A percentile compares a stretch with the other conserved stretches of the same genome.
phyloP scores from a whole-genome alignment of 2,888 invertebrate species.

The Drosophila macrospina region DNA sequence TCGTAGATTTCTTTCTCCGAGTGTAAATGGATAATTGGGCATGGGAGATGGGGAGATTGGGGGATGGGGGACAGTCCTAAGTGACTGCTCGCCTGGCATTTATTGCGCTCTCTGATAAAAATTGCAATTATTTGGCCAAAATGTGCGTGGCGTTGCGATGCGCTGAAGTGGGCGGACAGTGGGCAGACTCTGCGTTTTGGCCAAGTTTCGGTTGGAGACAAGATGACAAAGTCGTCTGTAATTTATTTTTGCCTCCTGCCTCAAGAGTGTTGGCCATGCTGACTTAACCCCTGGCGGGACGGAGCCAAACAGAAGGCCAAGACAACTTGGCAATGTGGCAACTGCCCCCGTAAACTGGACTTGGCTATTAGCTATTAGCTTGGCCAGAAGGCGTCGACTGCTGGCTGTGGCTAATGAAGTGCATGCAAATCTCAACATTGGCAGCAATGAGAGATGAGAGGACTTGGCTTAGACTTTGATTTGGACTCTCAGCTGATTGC shows the following conservation, averaged over 20 bases:
- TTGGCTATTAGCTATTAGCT: slow-evolving; percentile 7
- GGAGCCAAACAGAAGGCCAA: slow-evolving; percentile 56
- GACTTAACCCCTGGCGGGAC: slow-evolving; percentile 55
- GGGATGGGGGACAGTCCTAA: slow-evolving; percentile 35
- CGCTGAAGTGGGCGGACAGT: slow-evolving; percentile 28
- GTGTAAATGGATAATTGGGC: slow-evolving; percentile 8
- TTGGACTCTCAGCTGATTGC: too few relatives aligned
- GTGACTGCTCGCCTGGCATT: slow-evolving; percentile 57
- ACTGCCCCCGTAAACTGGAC: slow-evolving; percentile 9
- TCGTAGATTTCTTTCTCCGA: neutral
- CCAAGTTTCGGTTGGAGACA: slow-evolving; percentile 35
- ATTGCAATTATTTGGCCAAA: slow-evolving; percentile 79
- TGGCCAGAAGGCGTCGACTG: slow-evolving; percentile 35
- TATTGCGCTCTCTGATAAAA: slow-evolving; percentile 74
- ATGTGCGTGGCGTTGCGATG: slow-evolving; percentile 50
- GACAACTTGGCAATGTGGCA: slow-evolving; percentile 70
- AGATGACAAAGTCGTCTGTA: slow-evolving; percentile 76
- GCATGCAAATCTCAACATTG: slow-evolving; percentile 66
- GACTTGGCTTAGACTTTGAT: slow-evolving; percentile 9
- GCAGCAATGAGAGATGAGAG: slow-evolving; percentile 15
- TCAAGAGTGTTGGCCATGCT: slow-evolving; percentile 45
- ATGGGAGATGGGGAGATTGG: neutral
- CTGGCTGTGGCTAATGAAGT: slow-evolving; percentile 75
- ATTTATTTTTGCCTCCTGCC: slow-evolving; percentile 67
- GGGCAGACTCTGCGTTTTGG: slow-evolving; percentile 12